These are phyloP conservation scores for Catharus minimus DNA, from an alignment of 2,113 vertebrate species.

Conservation along the genomic window DNA sequence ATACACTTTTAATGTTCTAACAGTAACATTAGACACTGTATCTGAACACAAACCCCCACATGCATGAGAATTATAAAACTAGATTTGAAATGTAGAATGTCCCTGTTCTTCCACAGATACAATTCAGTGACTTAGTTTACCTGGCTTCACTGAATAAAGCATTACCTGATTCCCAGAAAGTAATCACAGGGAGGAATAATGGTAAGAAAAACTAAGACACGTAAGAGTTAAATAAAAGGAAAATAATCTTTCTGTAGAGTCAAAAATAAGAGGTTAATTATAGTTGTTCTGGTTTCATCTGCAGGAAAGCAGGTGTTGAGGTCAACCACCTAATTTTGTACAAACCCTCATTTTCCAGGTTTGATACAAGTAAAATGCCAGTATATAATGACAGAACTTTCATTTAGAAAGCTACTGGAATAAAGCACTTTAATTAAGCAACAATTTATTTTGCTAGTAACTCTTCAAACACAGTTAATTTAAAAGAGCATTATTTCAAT, in stretches of 20 bases:
- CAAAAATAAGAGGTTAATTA: constrained; percentile 19
- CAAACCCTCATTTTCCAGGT: constrained; percentile 14
- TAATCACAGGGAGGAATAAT: background rate
- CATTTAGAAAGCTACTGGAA: background rate
- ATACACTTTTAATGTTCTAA: background rate
- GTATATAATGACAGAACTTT: background rate
- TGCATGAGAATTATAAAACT: background rate
- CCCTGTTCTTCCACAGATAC: background rate
- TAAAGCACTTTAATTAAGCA: constrained; percentile 7
- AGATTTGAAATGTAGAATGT: background rate
- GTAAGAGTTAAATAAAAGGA: background rate
- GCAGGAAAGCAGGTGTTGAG: constrained; percentile 1
- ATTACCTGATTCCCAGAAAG: background rate
- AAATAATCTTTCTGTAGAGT: background rate
- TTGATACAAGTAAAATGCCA: constrained; percentile 11
- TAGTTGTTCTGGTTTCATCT: background rate
- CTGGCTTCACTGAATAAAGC: background rate
- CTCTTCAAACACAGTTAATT: background rate
- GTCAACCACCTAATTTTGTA: background rate
- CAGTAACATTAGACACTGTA: background rate
- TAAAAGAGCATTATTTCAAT: background rate
- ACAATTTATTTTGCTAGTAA: background rate
- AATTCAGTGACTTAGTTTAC: background rate
- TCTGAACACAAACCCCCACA: background rate
- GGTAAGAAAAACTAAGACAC: background rate